Base-by-base conservation (phyloP, 92 coral and sea anemone genomes). In the Hydrozoanthus gracilis region DNA sequence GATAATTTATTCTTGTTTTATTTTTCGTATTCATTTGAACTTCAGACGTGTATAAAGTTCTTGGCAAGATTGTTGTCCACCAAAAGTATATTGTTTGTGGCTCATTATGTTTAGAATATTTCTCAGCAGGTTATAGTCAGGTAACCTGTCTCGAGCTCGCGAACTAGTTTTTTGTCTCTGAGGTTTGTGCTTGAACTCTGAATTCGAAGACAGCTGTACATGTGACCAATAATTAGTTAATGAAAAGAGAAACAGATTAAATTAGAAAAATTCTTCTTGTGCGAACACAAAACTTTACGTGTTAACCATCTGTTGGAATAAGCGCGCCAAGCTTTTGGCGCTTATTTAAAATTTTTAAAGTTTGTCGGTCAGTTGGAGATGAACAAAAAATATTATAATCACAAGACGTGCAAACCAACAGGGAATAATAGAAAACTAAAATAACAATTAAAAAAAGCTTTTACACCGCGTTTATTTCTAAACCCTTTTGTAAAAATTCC, bases 81-180 rank as follows among this genome's bases (percentile, higher is more conserved):
- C 10, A 16, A 44, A 54, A 54, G 13, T 58, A 18, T 51, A 77
- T 15, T 39, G 69, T 35, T 61, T 35, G 79, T 27, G 46, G 52
- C 35, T 71, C 62, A 20, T 12, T 66, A 66, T 66, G 76, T 77
- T 77, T 77, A 2, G 27, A 77, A 52, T 76, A 73, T 77, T 27
- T 77, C 11, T 46, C 27, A 18, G 20, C 82, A 77, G 82, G 68
- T 56, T 6, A 14, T 50, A 9, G 14, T 12, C 14, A 10, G 13
- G 7, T 4, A 35, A 77, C 82, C 82, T 77, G 82, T 4, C 50
- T 52, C n/a, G 35, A 68, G 2, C 50, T 52, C n/a, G 35, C 13
- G 15, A 5, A 44, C 17, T 72, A 47, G 77, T 49, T 72, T 6
- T 72, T 72, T 16, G 16, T 4, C 8, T 7, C 17, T 14, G 50